phyloP scores from a whole-genome alignment of 2,888 invertebrate genomes.

The Erannis defoliaria region DNA sequence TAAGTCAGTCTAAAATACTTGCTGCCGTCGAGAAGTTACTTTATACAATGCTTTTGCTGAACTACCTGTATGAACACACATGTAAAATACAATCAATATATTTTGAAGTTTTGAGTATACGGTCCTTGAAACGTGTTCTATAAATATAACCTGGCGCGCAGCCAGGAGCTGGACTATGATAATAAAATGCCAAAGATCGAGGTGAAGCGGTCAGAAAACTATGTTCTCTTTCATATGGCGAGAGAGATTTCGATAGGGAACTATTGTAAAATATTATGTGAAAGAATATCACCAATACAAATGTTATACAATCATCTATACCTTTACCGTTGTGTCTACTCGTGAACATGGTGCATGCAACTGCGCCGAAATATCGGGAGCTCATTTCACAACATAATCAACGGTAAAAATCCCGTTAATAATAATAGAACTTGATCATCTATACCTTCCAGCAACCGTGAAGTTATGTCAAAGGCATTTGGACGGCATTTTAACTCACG shows the following conservation, averaged over 20 bases:
- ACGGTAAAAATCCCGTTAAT: too few relatives aligned
- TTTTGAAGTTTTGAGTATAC: slow-evolving; percentile 56
- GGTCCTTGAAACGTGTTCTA: slow-evolving; percentile 63
- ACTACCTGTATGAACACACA: slow-evolving; percentile 5
- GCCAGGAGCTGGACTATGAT: slow-evolving; percentile 60
- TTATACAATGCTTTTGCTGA: not conserved
- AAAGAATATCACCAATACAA: too few relatives aligned
- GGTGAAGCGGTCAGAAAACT: slow-evolving; percentile 56
- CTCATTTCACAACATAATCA: too few relatives aligned
- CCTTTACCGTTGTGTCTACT: too few relatives aligned
- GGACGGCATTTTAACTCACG: too few relatives aligned
- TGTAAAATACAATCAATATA: slow-evolving; percentile 43
- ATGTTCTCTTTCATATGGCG: slow-evolving; percentile 37
- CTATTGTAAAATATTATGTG: too few relatives aligned
- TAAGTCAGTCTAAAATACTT: not conserved
- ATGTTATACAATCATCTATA: too few relatives aligned
- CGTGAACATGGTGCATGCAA: too few relatives aligned
- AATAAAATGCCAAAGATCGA: slow-evolving; percentile 63
- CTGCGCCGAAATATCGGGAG: too few relatives aligned
- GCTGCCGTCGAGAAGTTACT: not conserved
- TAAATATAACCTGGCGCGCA: slow-evolving; percentile 57
- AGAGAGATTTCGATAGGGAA: not conserved
- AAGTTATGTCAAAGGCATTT: too few relatives aligned
- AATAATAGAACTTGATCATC: too few relatives aligned
- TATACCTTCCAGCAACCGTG: too few relatives aligned